A percentile compares a stretch with the other conserved stretches of the same genome.
Evolutionary conservation across 2,113 vertebrate genomes (phyloP).

Genomic region (Ictalurus furcatus): DNA sequence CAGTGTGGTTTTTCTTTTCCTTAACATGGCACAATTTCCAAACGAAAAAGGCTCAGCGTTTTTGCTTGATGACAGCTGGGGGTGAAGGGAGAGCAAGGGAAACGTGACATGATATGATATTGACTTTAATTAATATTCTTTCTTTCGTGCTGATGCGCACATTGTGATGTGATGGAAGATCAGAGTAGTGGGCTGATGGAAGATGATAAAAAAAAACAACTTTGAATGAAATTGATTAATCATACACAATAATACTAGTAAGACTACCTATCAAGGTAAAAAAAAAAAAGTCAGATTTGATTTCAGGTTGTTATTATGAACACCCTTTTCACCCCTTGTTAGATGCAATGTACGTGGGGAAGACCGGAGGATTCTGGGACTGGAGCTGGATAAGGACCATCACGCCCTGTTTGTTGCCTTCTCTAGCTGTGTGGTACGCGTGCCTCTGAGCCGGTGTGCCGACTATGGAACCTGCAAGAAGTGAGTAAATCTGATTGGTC

Average conservation of each 20-base stretch:
- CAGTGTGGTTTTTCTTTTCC: background rate
- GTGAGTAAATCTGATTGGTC: slow-evolving; percentile 67
- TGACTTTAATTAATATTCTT: background rate
- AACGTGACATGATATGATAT: background rate
- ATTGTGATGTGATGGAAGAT: background rate
- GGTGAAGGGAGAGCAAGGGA: background rate
- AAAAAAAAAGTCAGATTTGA: background rate
- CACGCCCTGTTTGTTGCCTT: slow-evolving; percentile 87
- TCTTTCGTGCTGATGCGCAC: background rate
- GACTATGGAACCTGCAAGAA: slow-evolving; percentile 78
- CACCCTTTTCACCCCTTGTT: background rate
- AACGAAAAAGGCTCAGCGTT: background rate
- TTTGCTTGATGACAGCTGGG: background rate
- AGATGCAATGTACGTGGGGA: slow-evolving; percentile 81
- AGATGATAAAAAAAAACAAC: background rate
- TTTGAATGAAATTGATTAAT: background rate
- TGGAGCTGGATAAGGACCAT: slow-evolving; percentile 83
- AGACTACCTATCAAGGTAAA: background rate
- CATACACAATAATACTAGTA: background rate
- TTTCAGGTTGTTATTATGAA: background rate
- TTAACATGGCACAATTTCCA: background rate
- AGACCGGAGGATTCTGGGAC: slow-evolving; percentile 76
- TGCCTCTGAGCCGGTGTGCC: slow-evolving; percentile 83
- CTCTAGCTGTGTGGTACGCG: slow-evolving; percentile 80
- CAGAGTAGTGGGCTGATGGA: background rate